Evolutionary conservation across 2,113 vertebrate genomes (phyloP), one percentile per base, ranked within the genome.

Genomic region (Motacilla tschutschensis): DNA sequence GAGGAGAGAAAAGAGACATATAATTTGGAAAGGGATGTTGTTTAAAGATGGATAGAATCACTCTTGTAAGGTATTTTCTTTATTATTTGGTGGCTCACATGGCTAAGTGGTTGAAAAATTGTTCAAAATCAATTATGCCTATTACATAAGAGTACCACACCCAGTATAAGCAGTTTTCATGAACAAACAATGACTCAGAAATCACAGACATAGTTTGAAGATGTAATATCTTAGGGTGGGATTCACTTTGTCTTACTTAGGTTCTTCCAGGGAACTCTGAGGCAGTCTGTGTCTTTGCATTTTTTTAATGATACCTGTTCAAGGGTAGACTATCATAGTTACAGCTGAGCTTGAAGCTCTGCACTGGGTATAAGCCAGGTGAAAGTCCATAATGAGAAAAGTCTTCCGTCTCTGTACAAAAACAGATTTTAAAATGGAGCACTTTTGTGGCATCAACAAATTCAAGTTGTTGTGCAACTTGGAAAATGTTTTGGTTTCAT

Each of bases 141-240:
- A 4, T 96, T 95, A 88, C 29, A 40, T 94, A 93, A 93, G 83
- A 51, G 41, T 47, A 43, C 90, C 93, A 89, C 94, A 94, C 94
- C 95, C 93, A 82, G 88, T 85, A 91, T 93, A 96, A 94, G 81
- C 67, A 73, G 72, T 83, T 92, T 80, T 89, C 73, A 93, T 72
- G 72, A 91, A 65, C 80, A 69, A 89, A 50, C 58, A 87, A 21
- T 85, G 90, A 91, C 69, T 92, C 90, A 93, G 81, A 87, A 83
- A 87, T 94, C 0, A 1, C 25, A 89, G 69, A 73, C 57, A 12
- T 89, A 83, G 35, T 91, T 83, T 89, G 70, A 78, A 87, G 67
- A 7, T 79, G 64, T 73, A 67, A 21, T 85, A 84, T 41, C 47
- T 63, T 40, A 26, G 62, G 60, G 24, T 93, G 85, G 72, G 44